A percentile compares a stretch with the other conserved stretches of the same genome.
Conservation (phyloP, 2,888 invertebrate species). For the Morinoia aosen region DNA sequence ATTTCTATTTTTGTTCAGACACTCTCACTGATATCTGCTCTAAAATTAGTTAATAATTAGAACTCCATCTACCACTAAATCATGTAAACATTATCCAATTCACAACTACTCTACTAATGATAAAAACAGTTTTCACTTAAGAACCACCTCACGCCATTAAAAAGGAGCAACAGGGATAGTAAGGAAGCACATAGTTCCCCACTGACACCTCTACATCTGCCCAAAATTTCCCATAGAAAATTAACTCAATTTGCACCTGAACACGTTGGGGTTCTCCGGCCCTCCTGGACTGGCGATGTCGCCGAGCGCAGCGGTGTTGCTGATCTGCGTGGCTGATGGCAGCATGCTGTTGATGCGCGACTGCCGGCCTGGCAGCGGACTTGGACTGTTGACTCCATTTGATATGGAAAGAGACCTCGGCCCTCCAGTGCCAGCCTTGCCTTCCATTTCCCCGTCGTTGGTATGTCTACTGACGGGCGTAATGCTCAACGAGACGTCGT, state of each 20-base stretch:
- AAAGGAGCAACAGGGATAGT: too few species aligned
- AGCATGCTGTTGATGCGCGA: conserved; percentile 27
- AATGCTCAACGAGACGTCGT: conserved; percentile 33
- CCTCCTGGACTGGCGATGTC: conserved; percentile 23
- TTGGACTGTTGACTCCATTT: background rate
- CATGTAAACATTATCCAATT: too few species aligned
- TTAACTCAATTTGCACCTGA: conserved; percentile 32
- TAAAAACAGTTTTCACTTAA: too few species aligned
- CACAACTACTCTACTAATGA: too few species aligned
- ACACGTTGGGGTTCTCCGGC: conserved; percentile 29
- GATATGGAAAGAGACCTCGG: conserved; percentile 24
- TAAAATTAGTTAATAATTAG: too few species aligned
- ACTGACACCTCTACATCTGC: too few species aligned
- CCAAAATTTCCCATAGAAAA: background rate
- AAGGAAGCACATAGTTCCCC: too few species aligned
- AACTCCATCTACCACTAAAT: too few species aligned
- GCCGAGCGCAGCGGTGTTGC: conserved; percentile 18
- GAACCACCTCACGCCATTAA: too few species aligned
- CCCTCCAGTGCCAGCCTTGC: background rate
- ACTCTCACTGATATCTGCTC: too few species aligned
- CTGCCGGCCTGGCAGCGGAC: background rate
- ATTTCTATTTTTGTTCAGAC: too few species aligned
- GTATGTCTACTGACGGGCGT: background rate
- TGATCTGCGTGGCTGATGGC: conserved; percentile 24
- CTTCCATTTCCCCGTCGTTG: background rate